Evolutionary conservation across 1,140 invertebrate species (phyloP), one percentile per base, ranked within the genome.

Genomic region (Eubasilissa regina): DNA sequence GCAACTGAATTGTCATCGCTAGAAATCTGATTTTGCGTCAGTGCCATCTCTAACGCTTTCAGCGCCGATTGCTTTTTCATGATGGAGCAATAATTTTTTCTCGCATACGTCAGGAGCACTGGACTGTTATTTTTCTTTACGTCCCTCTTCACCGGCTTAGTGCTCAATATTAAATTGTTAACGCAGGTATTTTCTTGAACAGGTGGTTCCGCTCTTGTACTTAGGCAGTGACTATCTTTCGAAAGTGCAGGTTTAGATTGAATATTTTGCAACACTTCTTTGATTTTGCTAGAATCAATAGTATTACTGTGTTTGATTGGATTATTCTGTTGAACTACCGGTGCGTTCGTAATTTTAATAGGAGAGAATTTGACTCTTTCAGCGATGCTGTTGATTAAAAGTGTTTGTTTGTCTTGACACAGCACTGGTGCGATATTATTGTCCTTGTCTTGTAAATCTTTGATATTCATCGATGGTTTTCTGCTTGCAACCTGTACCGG

Each of bases 1-100:
- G 66, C 62, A 58, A 72, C 66, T 7, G 64, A 68, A 51, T 72
- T 78, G 47, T 78, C 77, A 43, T 78, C 51, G 45, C 77, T 58
- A 13, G 64, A 47, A 25, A 58, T 45, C 44, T 78, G 77, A 17
- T 73, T 53, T 47, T 58, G 77, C 15, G 25, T 66, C 4, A 21
- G 11, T 3, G 35, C 0, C 13, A 44, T 43, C 0, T 45, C 51
- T 12, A 68, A 15, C 21, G 51, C 10, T 12, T 58, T 70, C 15
- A 70, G 21, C 3, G 77, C 77, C 15, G 17, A 47, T 21, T 78
- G 77, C 66, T 78, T 78, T 19, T 72, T 78, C 53, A 78, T 17
- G 13, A 47, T 44, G n/a, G 44, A 47, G 35, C n/a, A 55, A 21
- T 78, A 60, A 19, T 72, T 78, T 60, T 78, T 78, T 73, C 77